phyloP scores from a whole-genome alignment of 2,888 invertebrate species.

The Pheosia gnoma region DNA sequence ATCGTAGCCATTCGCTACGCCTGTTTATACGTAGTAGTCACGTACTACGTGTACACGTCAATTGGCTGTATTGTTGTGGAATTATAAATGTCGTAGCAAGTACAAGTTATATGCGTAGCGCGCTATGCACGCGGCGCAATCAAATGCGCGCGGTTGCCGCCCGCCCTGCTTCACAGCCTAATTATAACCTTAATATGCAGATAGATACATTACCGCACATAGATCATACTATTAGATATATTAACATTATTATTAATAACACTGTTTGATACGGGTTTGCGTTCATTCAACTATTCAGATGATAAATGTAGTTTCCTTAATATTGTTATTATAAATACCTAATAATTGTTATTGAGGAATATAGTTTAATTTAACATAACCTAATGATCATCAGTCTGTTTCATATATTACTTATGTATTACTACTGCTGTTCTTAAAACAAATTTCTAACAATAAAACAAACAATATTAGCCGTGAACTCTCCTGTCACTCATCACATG shows the following conservation, averaged over 20 bases:
- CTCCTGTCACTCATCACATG: neutral
- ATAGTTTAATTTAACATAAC: too few relatives aligned
- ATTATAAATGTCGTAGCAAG: neutral
- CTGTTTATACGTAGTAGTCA: neutral
- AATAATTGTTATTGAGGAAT: too few relatives aligned
- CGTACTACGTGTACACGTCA: too few relatives aligned
- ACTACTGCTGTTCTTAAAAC: neutral
- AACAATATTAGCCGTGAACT: neutral
- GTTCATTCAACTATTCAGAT: too few relatives aligned
- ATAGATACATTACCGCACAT: neutral
- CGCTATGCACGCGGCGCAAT: conserved; percentile 24
- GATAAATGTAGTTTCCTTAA: too few relatives aligned
- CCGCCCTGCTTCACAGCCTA: neutral
- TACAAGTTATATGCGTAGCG: conserved; percentile 25
- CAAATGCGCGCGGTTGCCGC: conserved; percentile 18
- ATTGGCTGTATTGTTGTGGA: too few relatives aligned
- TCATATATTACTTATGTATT: too few relatives aligned
- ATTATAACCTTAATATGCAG: neutral
- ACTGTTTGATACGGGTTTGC: too few relatives aligned
- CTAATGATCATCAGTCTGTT: too few relatives aligned
- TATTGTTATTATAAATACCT: too few relatives aligned
- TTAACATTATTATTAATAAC: too few relatives aligned
- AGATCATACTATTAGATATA: neutral
- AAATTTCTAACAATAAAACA: neutral
- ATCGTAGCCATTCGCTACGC: neutral